A percentile compares a stretch with the other conserved stretches of the same genome.
These are phyloP conservation scores for Pipa parva DNA, from an alignment of 2,113 vertebrate genomes.

Conservation along the genomic window DNA sequence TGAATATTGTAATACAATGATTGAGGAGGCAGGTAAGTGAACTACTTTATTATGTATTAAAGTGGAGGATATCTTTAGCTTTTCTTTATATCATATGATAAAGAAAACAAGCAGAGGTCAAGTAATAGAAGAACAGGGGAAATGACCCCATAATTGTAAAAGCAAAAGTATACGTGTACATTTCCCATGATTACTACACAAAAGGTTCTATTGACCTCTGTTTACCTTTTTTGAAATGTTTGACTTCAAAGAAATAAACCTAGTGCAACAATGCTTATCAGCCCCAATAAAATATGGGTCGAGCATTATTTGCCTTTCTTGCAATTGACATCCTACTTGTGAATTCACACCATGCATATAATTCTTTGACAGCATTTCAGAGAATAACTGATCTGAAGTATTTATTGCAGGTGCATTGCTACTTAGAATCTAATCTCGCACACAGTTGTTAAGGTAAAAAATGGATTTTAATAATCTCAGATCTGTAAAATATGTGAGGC, in stretches of 20 bases:
- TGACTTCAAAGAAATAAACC: conserved; percentile 1
- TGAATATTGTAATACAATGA: too few relatives aligned
- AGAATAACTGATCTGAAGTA: conserved; percentile 58
- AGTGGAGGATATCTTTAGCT: too few relatives aligned
- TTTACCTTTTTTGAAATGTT: background rate
- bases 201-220: too few relatives aligned
- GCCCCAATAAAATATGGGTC: conserved; percentile 4
- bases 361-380: conserved; percentile 63
- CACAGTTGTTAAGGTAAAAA: conserved; percentile 72
- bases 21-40: too few relatives aligned
- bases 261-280: background rate
- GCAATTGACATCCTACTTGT: conserved; percentile 51
- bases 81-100: too few relatives aligned
- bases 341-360: conserved; percentile 57
- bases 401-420: conserved; percentile 65
- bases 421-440: conserved; percentile 71
- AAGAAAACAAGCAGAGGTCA: too few relatives aligned
- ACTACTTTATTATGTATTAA: too few relatives aligned
- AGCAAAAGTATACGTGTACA: too few relatives aligned
- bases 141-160: too few relatives aligned
- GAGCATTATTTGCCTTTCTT: conserved; percentile 12
- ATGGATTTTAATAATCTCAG: conserved; percentile 86
- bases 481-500: conserved; percentile 69
- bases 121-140: too few relatives aligned
- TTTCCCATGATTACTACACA: too few relatives aligned